These are phyloP conservation scores for Coregonus clupeaformis DNA, from an alignment of 2,113 vertebrate species.

Conservation along the genomic window DNA sequence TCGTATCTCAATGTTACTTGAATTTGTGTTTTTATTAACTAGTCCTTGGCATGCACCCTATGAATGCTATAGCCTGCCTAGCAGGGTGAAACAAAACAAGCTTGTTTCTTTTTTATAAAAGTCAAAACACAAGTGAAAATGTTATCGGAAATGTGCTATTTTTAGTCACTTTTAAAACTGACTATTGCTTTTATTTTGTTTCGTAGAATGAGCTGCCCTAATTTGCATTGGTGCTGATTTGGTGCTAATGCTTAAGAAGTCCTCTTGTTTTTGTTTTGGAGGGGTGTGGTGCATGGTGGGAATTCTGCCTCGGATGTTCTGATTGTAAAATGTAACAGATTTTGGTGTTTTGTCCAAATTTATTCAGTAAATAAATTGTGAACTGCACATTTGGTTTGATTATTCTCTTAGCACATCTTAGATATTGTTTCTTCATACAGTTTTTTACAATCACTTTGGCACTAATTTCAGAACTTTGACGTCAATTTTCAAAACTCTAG, in stretches of 20 bases:
- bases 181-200: conserved; percentile 60
- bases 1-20: conserved; percentile 99
- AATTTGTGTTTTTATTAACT: conserved; percentile 91
- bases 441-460: no score
- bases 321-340: conserved; percentile 95
- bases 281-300: conserved; percentile 94
- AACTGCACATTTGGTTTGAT: conserved; percentile 80
- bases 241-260: conserved; percentile 90
- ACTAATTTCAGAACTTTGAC: no score
- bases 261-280: conserved; percentile 60
- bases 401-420: conserved; percentile 11
- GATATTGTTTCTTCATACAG: background rate
- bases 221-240: conserved; percentile 80
- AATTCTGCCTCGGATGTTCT: conserved; percentile 99
- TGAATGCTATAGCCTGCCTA: conserved; percentile 90
- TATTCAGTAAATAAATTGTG: conserved; percentile 99
- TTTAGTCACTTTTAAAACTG: conserved; percentile 81
- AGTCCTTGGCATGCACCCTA: conserved; percentile 95
- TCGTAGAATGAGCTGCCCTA: conserved; percentile 83
- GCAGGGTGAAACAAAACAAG: conserved; percentile 68
- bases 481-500: no score
- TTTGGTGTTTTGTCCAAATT: conserved; percentile 99
- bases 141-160: conserved; percentile 65
- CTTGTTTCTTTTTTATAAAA: conserved; percentile 47
- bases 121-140: conserved; percentile 65